These are phyloP conservation scores for Archips xylosteana DNA, from an alignment of 2,888 invertebrate species.

Conservation along the genomic window DNA sequence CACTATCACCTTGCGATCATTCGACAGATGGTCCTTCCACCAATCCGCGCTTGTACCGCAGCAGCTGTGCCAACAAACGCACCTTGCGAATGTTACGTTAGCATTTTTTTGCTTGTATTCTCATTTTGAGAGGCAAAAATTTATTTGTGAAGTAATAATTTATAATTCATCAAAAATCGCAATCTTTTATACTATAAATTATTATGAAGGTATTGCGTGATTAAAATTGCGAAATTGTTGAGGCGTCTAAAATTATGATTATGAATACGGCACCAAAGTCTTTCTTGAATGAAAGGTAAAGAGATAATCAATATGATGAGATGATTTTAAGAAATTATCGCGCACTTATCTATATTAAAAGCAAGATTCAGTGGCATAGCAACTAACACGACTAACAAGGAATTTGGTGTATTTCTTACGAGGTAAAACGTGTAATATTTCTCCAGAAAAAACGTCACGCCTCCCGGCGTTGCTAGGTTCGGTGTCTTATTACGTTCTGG, in stretches of 20 bases:
- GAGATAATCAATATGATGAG: too few relatives aligned
- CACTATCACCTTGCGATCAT: conserved; percentile 20
- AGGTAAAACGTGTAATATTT: neutral
- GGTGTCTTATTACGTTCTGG: conserved; percentile 22
- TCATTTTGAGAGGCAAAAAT: neutral
- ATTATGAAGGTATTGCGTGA: neutral
- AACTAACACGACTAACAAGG: too few relatives aligned
- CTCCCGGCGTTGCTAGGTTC: conserved; percentile 5
- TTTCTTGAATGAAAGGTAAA: too few relatives aligned
- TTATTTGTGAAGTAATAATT: neutral
- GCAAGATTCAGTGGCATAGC: too few relatives aligned
- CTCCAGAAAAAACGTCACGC: neutral
- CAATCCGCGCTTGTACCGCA: conserved; percentile 10
- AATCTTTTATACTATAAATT: too few relatives aligned
- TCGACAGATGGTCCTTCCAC: conserved; percentile 16
- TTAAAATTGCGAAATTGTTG: neutral
- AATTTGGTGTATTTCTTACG: neutral
- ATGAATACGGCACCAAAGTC: too few relatives aligned
- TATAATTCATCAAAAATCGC: neutral
- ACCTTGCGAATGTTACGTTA: conserved; percentile 21
- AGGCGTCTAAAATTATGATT: too few relatives aligned
- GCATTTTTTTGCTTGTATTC: conserved; percentile 1
- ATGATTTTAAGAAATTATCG: too few relatives aligned
- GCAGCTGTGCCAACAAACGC: conserved; percentile 39
- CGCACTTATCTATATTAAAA: too few relatives aligned